These are phyloP conservation scores for Cotesia typhae DNA, from an alignment of 1,140 invertebrate genomes.

Conservation along the genomic window DNA sequence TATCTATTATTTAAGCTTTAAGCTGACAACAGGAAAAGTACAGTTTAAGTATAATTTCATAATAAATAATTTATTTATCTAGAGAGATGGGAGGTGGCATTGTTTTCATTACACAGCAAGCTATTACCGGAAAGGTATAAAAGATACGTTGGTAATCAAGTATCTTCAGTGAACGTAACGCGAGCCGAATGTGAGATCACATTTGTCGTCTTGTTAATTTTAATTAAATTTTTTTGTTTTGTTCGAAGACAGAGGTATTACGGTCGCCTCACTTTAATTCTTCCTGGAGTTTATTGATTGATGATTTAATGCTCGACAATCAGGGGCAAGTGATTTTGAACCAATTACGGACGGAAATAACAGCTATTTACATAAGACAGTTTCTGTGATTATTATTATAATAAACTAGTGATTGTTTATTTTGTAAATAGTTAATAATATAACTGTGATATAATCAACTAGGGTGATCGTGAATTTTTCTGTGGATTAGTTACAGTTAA, in stretches of 20 bases:
- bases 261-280: background rate
- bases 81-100: background rate
- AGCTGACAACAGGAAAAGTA: no score
- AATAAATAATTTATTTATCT: background rate
- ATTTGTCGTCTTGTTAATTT: no score
- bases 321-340: slow-evolving; percentile 7
- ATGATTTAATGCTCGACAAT: no score
- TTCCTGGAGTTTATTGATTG: no score
- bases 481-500: no score
- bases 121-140: slow-evolving; percentile 48
- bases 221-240: slow-evolving; percentile 14
- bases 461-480: background rate
- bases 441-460: slow-evolving; percentile 14
- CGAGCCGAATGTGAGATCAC: background rate
- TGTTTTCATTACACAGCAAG: slow-evolving; percentile 10
- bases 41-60: no score
- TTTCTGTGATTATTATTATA: background rate
- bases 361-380: background rate
- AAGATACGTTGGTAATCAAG: slow-evolving; percentile 46
- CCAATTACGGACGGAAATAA: background rate
- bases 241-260: background rate
- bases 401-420: no score
- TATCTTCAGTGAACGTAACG: slow-evolving; percentile 46
- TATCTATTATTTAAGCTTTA: no score
- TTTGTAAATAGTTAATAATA: background rate